Evolutionary conservation across 2,113 vertebrate species (phyloP).

Genomic region (Parus major): DNA sequence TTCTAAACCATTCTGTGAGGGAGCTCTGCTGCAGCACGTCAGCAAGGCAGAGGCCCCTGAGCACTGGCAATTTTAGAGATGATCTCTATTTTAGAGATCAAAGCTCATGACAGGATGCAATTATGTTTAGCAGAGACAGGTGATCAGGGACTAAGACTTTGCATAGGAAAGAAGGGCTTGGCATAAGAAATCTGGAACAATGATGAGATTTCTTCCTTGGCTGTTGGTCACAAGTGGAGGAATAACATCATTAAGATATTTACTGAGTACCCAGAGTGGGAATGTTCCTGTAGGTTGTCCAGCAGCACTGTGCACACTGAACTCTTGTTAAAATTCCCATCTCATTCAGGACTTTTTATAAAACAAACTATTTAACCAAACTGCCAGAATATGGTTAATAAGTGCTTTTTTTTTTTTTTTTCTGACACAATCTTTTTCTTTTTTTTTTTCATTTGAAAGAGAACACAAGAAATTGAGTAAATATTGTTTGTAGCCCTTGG

Average conservation of each 20-base stretch:
- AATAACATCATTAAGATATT: background rate
- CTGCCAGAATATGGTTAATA: background rate
- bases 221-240: background rate
- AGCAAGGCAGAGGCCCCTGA: background rate
- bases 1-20: background rate
- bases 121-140: slow-evolving; percentile 1
- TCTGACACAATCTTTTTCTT: background rate
- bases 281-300: background rate
- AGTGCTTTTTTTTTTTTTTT: background rate
- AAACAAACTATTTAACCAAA: background rate
- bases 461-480: accelerated
- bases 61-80: background rate
- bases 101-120: background rate
- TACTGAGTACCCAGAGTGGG: background rate
- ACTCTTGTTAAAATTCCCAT: background rate
- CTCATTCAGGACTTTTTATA: background rate
- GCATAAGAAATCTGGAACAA: background rate
- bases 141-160: background rate
- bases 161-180: background rate
- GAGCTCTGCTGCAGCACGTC: background rate
- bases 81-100: slow-evolving; percentile 20
- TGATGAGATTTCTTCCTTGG: background rate
- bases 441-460: background rate
- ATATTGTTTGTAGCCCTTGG: background rate
- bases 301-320: background rate